These are phyloP conservation scores for Mormyrops attenuatus DNA, from an alignment of 2,797 vertebrate genomes.

Conservation along the genomic window DNA sequence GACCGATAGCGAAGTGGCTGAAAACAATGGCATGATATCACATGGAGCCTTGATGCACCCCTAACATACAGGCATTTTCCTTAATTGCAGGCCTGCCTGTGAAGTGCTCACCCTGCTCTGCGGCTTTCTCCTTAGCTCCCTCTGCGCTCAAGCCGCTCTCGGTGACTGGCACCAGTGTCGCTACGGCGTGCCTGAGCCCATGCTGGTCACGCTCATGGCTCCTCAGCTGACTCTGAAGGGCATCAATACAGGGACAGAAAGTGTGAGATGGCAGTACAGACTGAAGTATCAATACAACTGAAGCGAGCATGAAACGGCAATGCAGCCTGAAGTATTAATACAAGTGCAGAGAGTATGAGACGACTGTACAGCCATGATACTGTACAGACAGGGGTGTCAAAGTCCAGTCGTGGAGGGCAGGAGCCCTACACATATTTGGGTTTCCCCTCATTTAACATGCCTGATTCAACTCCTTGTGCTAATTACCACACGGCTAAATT, in stretches of 20 bases:
- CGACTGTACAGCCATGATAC: background rate
- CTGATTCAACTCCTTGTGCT: background rate
- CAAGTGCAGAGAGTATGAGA: background rate
- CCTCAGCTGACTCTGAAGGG: slow-evolving; percentile 80
- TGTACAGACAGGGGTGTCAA: background rate
- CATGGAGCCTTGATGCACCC: background rate
- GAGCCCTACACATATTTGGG: background rate
- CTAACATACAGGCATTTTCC: background rate
- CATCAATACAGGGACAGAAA: background rate
- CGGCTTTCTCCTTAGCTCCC: slow-evolving; percentile 52
- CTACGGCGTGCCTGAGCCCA: slow-evolving; percentile 56
- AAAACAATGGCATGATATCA: background rate
- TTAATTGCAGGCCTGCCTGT: background rate
- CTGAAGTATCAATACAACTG: background rate
- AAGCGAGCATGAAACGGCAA: background rate
- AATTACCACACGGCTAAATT: background rate
- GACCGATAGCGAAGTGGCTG: background rate
- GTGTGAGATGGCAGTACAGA: background rate
- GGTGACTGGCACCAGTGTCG: slow-evolving; percentile 53
- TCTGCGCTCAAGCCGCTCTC: slow-evolving; percentile 49
- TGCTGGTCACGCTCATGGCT: slow-evolving; percentile 85
- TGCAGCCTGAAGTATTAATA: background rate
- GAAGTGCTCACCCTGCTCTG: slow-evolving; percentile 67
- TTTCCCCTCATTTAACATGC: background rate
- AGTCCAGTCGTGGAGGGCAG: background rate